Percentiles rank a stretch among this genome's conserved stretches.
Conservation (phyloP, 2,113 vertebrate genomes). For the Cacatua alba region DNA sequence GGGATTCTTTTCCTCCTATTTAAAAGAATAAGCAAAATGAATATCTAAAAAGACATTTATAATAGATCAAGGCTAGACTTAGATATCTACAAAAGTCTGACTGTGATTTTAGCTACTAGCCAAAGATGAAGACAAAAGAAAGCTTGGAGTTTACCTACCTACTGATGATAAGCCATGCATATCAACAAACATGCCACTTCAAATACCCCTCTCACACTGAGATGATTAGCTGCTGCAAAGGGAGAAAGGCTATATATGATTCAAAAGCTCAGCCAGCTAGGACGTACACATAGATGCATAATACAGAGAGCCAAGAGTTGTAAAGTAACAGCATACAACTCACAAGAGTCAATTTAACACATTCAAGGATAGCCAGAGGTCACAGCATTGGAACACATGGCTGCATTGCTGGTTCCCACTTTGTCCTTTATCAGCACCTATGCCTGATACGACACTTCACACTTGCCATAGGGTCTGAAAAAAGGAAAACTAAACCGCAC, state of each 20-base stretch:
- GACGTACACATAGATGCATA: not conserved
- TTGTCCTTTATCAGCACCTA: not conserved
- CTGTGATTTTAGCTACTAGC: not conserved
- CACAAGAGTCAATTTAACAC: not conserved
- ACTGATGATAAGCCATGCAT: not conserved
- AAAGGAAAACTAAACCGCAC: not conserved
- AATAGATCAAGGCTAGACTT: not conserved
- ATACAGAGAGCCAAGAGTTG: not conserved
- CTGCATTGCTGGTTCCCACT: not conserved
- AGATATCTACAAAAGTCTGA: not conserved
- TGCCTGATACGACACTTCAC: not conserved
- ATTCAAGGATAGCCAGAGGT: not conserved
- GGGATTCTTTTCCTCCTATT: not conserved
- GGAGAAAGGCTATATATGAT: not conserved
- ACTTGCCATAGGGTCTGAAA: not conserved
- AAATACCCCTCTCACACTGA: fast-evolving
- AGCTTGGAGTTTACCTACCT: not conserved
- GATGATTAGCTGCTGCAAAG: not conserved
- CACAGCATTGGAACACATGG: not conserved
- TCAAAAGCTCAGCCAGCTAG: not conserved
- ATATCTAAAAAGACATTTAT: not conserved
- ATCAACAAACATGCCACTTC: not conserved
- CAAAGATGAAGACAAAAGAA: not conserved
- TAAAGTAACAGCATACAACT: not conserved
- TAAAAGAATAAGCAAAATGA: not conserved